Percentiles rank a stretch among this genome's conserved stretches.
Conservation (phyloP, 2,888 invertebrate genomes). For the Celastrina argiolus region DNA sequence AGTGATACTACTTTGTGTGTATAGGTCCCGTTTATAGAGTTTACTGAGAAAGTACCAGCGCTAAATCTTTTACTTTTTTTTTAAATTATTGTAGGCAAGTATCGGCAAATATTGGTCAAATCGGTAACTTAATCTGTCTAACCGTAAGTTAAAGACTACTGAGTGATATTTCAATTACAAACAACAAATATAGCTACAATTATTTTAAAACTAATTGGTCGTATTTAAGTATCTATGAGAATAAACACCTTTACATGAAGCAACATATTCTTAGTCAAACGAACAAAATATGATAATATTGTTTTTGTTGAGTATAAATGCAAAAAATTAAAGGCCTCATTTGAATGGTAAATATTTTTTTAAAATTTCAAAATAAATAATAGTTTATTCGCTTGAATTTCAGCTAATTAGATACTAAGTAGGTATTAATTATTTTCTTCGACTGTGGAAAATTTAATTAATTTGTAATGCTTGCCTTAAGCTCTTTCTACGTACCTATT, state of each 20-base stretch:
- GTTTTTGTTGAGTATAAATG: neutral
- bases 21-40: too few species aligned
- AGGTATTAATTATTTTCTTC: neutral
- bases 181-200: neutral
- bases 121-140: too few species aligned
- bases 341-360: neutral
- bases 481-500: too few species aligned
- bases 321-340: neutral
- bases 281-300: neutral
- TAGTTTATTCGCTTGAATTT: neutral
- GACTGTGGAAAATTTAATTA: too few species aligned
- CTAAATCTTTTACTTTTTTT: too few species aligned
- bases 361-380: neutral
- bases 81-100: too few species aligned
- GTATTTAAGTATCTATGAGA: neutral
- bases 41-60: too few species aligned
- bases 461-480: too few species aligned
- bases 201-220: neutral
- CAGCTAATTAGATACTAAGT: neutral
- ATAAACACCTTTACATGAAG: neutral
- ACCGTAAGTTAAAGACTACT: too few species aligned
- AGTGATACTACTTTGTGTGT: too few species aligned
- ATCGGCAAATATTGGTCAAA: too few species aligned
- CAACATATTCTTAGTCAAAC: neutral
- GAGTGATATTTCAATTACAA: too few species aligned